A percentile compares a stretch with the other conserved stretches of the same genome.
Conservation (phyloP, 1,140 invertebrate genomes). For the Epicauta chinensis region DNA sequence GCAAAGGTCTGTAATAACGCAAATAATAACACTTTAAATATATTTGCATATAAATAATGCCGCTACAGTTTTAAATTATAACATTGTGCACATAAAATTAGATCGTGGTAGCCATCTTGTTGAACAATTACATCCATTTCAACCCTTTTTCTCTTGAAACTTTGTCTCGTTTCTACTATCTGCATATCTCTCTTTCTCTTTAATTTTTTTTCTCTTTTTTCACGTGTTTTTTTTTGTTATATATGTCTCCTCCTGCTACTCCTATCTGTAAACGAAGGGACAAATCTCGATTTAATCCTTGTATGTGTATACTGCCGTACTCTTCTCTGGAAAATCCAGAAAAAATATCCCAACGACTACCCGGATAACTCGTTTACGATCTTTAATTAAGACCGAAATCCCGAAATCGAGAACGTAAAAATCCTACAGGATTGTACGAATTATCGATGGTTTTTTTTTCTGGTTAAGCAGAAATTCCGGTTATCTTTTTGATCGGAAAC, state of each 20-base stretch:
- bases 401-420: constrained; percentile 7
- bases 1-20: too few relatives aligned
- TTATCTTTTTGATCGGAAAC: constrained; percentile 14
- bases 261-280: neutral
- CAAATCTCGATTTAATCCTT: constrained; percentile 8
- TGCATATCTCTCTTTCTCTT: too few relatives aligned
- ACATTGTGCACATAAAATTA: too few relatives aligned
- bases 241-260: neutral
- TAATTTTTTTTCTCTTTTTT: too few relatives aligned
- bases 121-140: too few relatives aligned
- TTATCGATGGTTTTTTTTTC: constrained; percentile 11
- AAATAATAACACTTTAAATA: too few relatives aligned
- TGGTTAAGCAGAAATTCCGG: constrained; percentile 10
- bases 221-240: too few relatives aligned
- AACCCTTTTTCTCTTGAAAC: too few relatives aligned
- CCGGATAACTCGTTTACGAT: constrained; percentile 13
- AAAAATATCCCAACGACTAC: constrained; percentile 8
- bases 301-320: neutral
- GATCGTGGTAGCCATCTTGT: too few relatives aligned
- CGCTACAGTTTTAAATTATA: too few relatives aligned
- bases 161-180: too few relatives aligned
- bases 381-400: constrained; percentile 16
- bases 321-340: neutral
- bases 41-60: too few relatives aligned
- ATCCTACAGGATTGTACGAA: constrained; percentile 15